Evolutionary conservation across 2,797 vertebrate genomes (phyloP), one percentile per base, ranked within the genome.

Genomic region (Bufotes viridis): DNA sequence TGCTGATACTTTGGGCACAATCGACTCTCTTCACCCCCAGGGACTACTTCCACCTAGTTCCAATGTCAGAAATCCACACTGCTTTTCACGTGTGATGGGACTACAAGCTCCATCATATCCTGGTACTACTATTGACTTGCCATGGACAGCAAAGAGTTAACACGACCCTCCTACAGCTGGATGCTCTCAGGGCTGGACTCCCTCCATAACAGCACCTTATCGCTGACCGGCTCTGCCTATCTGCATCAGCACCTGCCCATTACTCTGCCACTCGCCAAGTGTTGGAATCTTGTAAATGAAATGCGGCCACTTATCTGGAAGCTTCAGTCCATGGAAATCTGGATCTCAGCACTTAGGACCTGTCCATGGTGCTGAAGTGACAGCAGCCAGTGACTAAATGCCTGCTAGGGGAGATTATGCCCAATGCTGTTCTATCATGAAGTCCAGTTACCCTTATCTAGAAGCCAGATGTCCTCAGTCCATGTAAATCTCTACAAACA

Each of bases 351-450:
- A 63, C 22, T 78, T 5, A 17, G 80, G 79, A 76, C n/a, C 80
- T 87, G 86, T 82, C 79, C 69, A 18, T 10, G 79, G 86, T 76
- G 79, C 79, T 70, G 84, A 78, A 29, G n/a, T n/a, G 24, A 26
- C 11, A 13, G 65, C 63, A 65, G 63, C 22, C n/a, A 10, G 63
- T 65, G 22, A 24, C n/a, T 65, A 24, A 12, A 15, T 24, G 10
- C 61, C 58, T 11, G 9, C 2, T 18, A 58, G 14, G 57, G 14
- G 13, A 14, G 14, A 17, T 58, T 58, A 17, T 58, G 14, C 57
- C 14, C 12, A 13, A 18, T 17, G 57, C 53, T 17, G 12, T 42
- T 42, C 42, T 7, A 42, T 70, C 29, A 17, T 29, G 29, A 57
- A 57, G 55, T 57, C 55, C 55, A 13, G 55, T 57, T 57, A 57